phyloP scores from a whole-genome alignment of 1,140 invertebrate species.

The Xylocopa sonorina region DNA sequence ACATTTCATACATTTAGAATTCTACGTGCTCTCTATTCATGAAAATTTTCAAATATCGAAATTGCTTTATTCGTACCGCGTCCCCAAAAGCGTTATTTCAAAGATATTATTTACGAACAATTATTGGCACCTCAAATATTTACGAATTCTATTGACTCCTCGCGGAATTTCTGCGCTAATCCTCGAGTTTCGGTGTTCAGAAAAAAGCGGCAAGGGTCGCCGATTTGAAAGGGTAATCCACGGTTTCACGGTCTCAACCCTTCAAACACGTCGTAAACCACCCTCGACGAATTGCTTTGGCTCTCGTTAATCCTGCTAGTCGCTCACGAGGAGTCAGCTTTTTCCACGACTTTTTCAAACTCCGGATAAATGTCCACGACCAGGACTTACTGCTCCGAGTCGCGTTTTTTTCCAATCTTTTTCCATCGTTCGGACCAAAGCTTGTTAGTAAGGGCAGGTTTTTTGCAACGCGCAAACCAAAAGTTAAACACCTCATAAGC shows the following conservation, averaged over 20 bases:
- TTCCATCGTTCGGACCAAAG: conserved; percentile 20
- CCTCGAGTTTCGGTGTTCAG: neutral
- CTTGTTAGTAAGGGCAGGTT: neutral
- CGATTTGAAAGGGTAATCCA: conserved; percentile 23
- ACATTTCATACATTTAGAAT: too few species aligned
- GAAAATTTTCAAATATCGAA: too few species aligned
- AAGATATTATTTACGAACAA: neutral
- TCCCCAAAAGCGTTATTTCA: neutral
- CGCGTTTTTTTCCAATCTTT: conserved; percentile 34
- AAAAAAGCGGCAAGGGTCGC: neutral
- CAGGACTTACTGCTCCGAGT: too few species aligned
- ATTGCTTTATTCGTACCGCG: neutral
- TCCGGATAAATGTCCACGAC: neutral
- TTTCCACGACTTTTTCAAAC: neutral
- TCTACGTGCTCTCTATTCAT: too few species aligned
- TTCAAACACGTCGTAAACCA: conserved; percentile 37
- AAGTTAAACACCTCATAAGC: conserved; percentile 49
- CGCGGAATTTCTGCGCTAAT: neutral
- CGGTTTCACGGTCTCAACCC: conserved; percentile 24
- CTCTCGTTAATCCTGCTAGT: conserved; percentile 14
- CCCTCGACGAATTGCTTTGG: neutral
- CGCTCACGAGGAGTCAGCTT: conserved; percentile 15
- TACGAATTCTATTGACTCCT: neutral
- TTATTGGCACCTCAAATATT: neutral
- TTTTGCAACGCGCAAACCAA: conserved; percentile 16